Evolutionary conservation across 2,888 invertebrate genomes (phyloP).

Genomic region (Diplazon laetatorius): DNA sequence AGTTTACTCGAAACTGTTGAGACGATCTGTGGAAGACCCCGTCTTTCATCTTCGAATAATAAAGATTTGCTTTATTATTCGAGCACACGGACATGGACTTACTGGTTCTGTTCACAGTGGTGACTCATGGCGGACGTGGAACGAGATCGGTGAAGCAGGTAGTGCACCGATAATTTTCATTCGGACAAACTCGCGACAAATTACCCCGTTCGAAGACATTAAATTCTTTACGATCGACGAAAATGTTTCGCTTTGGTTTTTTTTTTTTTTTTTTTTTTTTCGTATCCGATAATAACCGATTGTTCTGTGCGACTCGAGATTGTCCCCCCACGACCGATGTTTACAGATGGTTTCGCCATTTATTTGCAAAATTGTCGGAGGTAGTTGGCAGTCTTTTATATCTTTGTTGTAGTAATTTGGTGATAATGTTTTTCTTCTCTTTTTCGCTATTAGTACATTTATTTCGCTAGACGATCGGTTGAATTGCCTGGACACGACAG

Average conservation of each 20-base stretch:
- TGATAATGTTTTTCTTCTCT: too few species aligned
- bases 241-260: neutral
- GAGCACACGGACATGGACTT: neutral
- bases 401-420: too few species aligned
- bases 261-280: too few species aligned
- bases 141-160: neutral
- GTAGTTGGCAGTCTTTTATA: too few species aligned
- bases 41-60: too few species aligned
- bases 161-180: constrained; percentile 43
- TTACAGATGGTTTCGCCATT: too few species aligned
- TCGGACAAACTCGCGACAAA: constrained; percentile 15
- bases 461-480: too few species aligned
- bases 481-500: too few species aligned
- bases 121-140: neutral
- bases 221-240: constrained; percentile 43
- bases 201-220: constrained; percentile 12
- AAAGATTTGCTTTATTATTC: constrained; percentile 21
- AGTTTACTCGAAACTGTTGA: constrained; percentile 43
- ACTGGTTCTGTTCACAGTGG: neutral
- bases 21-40: constrained; percentile 49
- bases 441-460: too few species aligned
- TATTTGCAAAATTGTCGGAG: too few species aligned
- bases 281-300: constrained; percentile 29
- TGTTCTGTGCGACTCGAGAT: neutral
- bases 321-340: too few species aligned